Conservation (phyloP, 2,888 invertebrate species). For the Melanotus villosus region DNA sequence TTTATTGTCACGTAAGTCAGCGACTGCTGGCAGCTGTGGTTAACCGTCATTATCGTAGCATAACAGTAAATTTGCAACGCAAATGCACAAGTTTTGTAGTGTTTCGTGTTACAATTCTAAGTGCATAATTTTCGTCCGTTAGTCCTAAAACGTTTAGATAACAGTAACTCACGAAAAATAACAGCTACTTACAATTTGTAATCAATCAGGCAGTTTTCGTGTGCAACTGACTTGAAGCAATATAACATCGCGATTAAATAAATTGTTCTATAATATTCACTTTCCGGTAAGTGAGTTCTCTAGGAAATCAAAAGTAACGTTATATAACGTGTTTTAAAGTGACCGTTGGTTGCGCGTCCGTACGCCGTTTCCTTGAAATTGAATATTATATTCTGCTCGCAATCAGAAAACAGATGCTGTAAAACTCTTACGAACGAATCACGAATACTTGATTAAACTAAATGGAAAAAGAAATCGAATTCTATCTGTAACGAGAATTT, state of each 20-base stretch:
- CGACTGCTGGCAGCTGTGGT: neutral
- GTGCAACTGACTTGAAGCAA: conserved; percentile 11
- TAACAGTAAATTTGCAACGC: conserved; percentile 1
- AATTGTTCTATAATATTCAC: conserved; percentile 36
- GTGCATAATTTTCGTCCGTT: neutral
- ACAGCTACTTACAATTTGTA: conserved; percentile 7
- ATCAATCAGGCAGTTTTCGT: conserved; percentile 29
- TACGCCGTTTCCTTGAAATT: neutral
- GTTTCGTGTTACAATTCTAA: neutral
- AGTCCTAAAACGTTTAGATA: neutral
- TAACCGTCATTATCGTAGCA: neutral
- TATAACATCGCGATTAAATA: conserved; percentile 28
- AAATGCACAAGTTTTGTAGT: neutral
- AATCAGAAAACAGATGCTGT: neutral
- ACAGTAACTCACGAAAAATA: no score
- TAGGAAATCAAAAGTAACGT: conserved; percentile 46
- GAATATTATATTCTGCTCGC: neutral
- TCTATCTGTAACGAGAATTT: neutral
- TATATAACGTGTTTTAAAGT: conserved; percentile 48
- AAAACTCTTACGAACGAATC: neutral
- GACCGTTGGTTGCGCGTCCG: conserved; percentile 31
- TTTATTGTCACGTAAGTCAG: neutral
- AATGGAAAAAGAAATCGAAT: neutral
- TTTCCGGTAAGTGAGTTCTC: conserved; percentile 46
- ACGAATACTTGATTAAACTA: no score